Percentiles rank a stretch among this genome's conserved stretches.
These are phyloP conservation scores for Aspiorhynchus laticeps DNA, from an alignment of 2,113 vertebrate species.

Conservation along the genomic window DNA sequence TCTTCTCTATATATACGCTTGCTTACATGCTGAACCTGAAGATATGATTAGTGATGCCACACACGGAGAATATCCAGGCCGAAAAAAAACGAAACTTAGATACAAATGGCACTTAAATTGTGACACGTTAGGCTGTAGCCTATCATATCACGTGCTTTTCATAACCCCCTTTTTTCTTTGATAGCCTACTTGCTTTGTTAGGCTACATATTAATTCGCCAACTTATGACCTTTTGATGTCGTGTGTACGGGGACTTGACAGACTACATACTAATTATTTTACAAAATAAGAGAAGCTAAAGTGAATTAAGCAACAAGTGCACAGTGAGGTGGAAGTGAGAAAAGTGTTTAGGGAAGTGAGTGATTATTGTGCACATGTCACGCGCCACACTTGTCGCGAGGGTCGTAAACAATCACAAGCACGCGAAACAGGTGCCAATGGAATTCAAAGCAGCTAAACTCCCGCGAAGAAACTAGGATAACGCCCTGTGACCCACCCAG, in stretches of 20 bases:
- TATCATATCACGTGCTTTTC: not conserved
- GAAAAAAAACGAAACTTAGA: not conserved
- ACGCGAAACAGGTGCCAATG: conserved; percentile 66
- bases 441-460: conserved; percentile 60
- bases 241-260: not conserved
- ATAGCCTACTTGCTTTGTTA: not conserved
- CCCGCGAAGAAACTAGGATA: conserved; percentile 51
- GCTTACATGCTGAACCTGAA: conserved; percentile 14
- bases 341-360: conserved; percentile 62
- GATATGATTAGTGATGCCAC: conserved; percentile 66
- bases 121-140: not conserved
- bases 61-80: conserved; percentile 66
- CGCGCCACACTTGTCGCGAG: conserved; percentile 62
- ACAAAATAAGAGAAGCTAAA: not conserved
- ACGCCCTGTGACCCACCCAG: conserved; percentile 26
- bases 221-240: not conserved
- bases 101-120: not conserved
- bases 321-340: conserved; percentile 16
- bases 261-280: not conserved
- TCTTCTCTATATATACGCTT: conserved; percentile 37
- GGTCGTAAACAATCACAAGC: conserved; percentile 53
- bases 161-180: not conserved
- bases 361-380: conserved; percentile 67
- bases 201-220: not conserved
- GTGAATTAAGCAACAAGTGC: conserved; percentile 38